phyloP scores from a whole-genome alignment of 2,888 invertebrate species.

The Phymatocera aterrima region DNA sequence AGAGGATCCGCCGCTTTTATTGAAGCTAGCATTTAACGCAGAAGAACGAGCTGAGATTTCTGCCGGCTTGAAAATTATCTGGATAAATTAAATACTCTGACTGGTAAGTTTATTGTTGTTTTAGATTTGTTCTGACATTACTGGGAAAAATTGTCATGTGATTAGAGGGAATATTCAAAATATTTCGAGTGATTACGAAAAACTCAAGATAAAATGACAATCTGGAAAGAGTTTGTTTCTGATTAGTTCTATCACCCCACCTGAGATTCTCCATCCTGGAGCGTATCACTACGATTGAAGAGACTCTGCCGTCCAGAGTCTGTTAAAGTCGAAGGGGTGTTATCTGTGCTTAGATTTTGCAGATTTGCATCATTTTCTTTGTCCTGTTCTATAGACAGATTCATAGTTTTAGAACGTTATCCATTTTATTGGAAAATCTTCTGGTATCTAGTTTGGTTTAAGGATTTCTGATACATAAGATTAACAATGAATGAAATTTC shows the following conservation, averaged over 20 bases:
- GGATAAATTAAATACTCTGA: constrained; percentile 30
- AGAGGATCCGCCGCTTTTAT: constrained; percentile 52
- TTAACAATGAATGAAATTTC: not conserved
- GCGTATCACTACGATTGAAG: constrained; percentile 39
- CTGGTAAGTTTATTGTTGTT: too few species aligned
- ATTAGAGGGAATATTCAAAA: too few species aligned
- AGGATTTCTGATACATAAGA: not conserved
- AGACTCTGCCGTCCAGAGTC: constrained; percentile 22
- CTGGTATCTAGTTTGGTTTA: too few species aligned
- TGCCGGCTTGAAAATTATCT: constrained; percentile 67
- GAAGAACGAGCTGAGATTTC: constrained; percentile 71
- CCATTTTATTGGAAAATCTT: too few species aligned
- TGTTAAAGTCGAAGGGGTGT: constrained; percentile 51
- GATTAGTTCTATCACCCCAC: constrained; percentile 45
- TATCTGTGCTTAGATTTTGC: constrained; percentile 55
- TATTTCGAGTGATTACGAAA: too few species aligned
- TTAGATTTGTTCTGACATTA: too few species aligned
- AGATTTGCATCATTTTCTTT: constrained; percentile 67
- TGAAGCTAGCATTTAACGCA: constrained; percentile 57
- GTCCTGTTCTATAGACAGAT: constrained; percentile 58
- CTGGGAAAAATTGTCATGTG: too few species aligned
- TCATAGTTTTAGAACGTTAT: too few species aligned
- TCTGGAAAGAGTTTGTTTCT: too few species aligned
- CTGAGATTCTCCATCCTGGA: constrained; percentile 52
- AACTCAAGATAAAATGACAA: too few species aligned